phyloP scores from a whole-genome alignment of 2,797 vertebrate species.

The Sebastolobus altivelis region DNA sequence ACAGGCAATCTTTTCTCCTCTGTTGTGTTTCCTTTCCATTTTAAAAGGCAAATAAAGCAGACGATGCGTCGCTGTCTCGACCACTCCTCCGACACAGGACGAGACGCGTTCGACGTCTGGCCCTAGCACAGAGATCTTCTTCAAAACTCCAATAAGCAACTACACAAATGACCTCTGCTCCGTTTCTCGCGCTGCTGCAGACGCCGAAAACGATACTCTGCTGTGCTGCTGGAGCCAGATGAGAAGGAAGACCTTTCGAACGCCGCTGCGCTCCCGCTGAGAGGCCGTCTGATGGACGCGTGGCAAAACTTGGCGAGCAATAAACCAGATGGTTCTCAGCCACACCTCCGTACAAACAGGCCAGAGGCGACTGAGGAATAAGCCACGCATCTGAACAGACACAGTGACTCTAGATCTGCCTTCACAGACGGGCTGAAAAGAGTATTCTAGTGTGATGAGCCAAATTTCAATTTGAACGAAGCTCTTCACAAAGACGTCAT shows the following conservation, averaged over 20 bases:
- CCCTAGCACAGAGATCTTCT: slow-evolving; percentile 62
- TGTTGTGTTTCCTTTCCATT: slow-evolving; percentile 80
- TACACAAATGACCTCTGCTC: slow-evolving; percentile 61
- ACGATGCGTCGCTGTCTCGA: slow-evolving; percentile 28
- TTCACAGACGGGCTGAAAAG: slow-evolving; percentile 27
- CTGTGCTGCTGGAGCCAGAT: slow-evolving; percentile 32
- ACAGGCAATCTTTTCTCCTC: slow-evolving; percentile 39
- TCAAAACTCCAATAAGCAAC: slow-evolving; percentile 62
- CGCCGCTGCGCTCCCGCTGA: slow-evolving; percentile 23
- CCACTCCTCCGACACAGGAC: slow-evolving; percentile 38
- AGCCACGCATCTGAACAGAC: slow-evolving; percentile 48
- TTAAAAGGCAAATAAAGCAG: slow-evolving; percentile 67
- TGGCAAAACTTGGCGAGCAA: slow-evolving; percentile 17
- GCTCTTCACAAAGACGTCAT: slow-evolving; percentile 83
- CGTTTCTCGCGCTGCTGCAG: slow-evolving; percentile 46
- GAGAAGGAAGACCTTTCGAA: slow-evolving; percentile 15
- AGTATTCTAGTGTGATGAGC: slow-evolving; percentile 43
- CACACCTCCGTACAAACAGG: slow-evolving; percentile 40
- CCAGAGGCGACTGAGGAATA: slow-evolving; percentile 51
- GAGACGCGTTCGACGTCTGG: slow-evolving; percentile 50
- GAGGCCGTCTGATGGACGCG: slow-evolving; percentile 15
- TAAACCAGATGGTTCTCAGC: slow-evolving; percentile 43
- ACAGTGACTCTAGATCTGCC: slow-evolving; percentile 48
- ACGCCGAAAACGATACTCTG: slow-evolving; percentile 28
- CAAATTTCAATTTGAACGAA: slow-evolving; percentile 65